Evolutionary conservation across 1,140 invertebrate species (phyloP).

Genomic region (Triops cancriformis): DNA sequence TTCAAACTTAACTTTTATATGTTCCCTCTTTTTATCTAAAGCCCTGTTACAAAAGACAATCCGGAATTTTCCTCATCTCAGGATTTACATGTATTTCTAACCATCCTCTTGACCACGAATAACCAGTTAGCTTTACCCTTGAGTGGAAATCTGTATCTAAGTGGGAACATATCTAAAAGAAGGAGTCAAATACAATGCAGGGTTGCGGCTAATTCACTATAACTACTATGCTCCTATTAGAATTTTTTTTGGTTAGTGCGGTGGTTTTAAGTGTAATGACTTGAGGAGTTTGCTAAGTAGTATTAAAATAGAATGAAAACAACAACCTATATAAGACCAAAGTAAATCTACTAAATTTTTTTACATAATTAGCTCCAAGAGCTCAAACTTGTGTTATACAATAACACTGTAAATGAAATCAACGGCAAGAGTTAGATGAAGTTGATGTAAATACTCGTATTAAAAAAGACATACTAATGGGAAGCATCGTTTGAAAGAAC

Average conservation of each 20-base stretch:
- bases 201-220: background rate
- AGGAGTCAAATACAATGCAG: background rate
- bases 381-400: no score
- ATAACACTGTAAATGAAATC: no score
- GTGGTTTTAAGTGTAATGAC: no score
- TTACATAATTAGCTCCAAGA: no score
- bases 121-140: background rate
- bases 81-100: background rate
- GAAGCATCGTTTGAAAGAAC: no score
- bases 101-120: background rate
- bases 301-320: no score
- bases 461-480: no score
- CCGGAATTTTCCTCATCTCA: background rate
- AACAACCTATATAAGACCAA: no score
- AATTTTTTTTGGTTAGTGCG: background rate
- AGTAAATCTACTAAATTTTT: no score
- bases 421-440: no score
- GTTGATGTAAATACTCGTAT: no score
- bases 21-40: background rate
- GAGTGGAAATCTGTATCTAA: background rate
- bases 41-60: background rate
- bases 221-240: background rate
- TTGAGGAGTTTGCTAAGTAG: no score
- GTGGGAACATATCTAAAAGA: background rate
- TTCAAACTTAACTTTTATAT: background rate